Evolutionary conservation across 2,888 invertebrate species (phyloP).

Genomic region (Macaria liturata): DNA sequence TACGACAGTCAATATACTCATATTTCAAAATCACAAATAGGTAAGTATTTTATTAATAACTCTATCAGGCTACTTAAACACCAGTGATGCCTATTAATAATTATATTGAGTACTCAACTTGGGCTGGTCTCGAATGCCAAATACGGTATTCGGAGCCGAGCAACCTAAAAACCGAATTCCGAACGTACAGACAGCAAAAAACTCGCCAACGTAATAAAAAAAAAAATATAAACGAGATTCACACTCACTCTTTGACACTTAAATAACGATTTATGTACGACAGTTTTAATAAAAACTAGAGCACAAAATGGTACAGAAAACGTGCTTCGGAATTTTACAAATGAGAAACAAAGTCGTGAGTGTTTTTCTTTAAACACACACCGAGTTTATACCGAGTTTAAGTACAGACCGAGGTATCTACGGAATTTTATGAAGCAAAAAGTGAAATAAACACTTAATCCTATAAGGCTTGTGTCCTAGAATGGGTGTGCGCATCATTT

Average conservation of each 20-base stretch:
- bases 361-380: slow-evolving; percentile 33
- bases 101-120: slow-evolving; percentile 46
- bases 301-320: slow-evolving; percentile 26
- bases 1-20: too few relatives aligned
- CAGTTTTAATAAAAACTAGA: slow-evolving; percentile 49
- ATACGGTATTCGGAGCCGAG: slow-evolving; percentile 51
- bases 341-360: slow-evolving; percentile 34
- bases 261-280: slow-evolving; percentile 56
- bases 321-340: slow-evolving; percentile 30
- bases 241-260: slow-evolving; percentile 57
- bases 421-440: slow-evolving; percentile 35
- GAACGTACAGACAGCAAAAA: slow-evolving; percentile 57
- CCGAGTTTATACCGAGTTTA: too few relatives aligned
- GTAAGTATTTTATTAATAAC: slow-evolving; percentile 52
- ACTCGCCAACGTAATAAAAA: slow-evolving; percentile 50
- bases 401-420: slow-evolving; percentile 26
- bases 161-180: slow-evolving; percentile 67
- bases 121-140: slow-evolving; percentile 54
- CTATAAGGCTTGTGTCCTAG: slow-evolving; percentile 23
- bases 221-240: slow-evolving; percentile 60
- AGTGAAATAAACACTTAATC: slow-evolving; percentile 36
- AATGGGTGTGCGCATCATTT: slow-evolving; percentile 6
- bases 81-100: slow-evolving; percentile 65
- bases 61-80: slow-evolving; percentile 53
- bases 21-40: too few relatives aligned